Evolutionary conservation across 2,888 invertebrate species (phyloP).

Genomic region (Elaeidobius kamerunicus): DNA sequence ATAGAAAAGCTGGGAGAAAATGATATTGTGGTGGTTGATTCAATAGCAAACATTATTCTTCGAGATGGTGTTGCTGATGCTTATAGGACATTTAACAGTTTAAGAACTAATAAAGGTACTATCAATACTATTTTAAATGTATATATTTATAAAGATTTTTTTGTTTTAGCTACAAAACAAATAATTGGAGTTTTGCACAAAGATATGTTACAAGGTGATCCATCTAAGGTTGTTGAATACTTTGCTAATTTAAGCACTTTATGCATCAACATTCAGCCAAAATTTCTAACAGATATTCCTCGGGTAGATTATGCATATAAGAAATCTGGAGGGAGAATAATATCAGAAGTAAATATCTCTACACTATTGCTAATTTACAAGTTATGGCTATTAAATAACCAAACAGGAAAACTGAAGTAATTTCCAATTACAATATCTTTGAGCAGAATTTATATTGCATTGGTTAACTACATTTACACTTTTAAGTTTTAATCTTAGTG

Average conservation of each 20-base stretch:
- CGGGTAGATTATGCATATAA: constrained; percentile 49
- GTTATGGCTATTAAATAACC: too few relatives aligned
- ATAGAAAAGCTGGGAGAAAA: constrained; percentile 31
- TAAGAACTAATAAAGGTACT: constrained; percentile 44
- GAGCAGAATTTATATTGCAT: too few relatives aligned
- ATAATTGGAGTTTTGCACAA: constrained; percentile 48
- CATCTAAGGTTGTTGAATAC: constrained; percentile 48
- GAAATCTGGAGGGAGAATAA: constrained; percentile 54
- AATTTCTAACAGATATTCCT: constrained; percentile 43
- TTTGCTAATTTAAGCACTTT: constrained; percentile 51
- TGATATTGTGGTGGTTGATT: constrained; percentile 43
- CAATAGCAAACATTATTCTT: constrained; percentile 42
- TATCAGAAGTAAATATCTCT: constrained; percentile 49
- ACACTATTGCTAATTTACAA: too few relatives aligned
- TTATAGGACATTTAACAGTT: constrained; percentile 40
- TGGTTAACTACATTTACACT: too few relatives aligned
- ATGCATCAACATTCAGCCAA: constrained; percentile 46
- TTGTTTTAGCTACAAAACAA: constrained; percentile 41
- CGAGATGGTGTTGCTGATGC: constrained; percentile 38
- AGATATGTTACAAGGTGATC: constrained; percentile 50
- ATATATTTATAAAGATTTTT: too few relatives aligned
- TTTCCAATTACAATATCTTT: too few relatives aligned
- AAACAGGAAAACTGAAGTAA: too few relatives aligned
- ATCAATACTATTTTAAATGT: too few relatives aligned
- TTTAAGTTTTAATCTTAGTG: too few relatives aligned